Evolutionary conservation across 2,113 vertebrate genomes (phyloP), one percentile per base, ranked within the genome.

Genomic region (Tautogolabrus adspersus): DNA sequence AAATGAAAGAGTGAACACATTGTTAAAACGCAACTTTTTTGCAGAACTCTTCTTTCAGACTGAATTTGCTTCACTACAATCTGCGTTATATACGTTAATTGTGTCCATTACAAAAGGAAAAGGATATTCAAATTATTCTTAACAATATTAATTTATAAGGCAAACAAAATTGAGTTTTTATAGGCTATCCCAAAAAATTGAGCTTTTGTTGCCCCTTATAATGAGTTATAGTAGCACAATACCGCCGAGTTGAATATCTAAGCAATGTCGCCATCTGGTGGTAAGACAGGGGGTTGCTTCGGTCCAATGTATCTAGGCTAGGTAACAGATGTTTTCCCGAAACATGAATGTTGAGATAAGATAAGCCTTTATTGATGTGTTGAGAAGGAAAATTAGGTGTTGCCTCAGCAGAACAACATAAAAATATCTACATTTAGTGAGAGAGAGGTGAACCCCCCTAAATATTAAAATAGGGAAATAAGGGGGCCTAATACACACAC

Each of bases 261-360:
- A 19, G 1, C 6, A 66, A 74, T 69, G 26, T 55, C 26, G 58
- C 78, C 75, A 63, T 44, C 89, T 91, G 59, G 46, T 90, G 89
- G 83, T 54, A 0, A 30, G 1, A 59, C 23, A n/a, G 5, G 18
- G 18, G 3, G 66, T 30, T 47, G 30, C 3, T 2, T 22, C 12
- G 6, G 4, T 34, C 6, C 30, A 34, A 34, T 6, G 6, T 60
- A 2, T n/a, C n/a, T 10, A n/a, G 8, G 49, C 10, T 9, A 52
- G 1, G 6, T 26, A 26, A 11, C 47, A n/a, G 49, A 3, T n/a
- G 47, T 19, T 18, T 19, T 10, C 8, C 8, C 9, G 16, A 18
- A 19, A 18, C 47, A 19, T 19, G 18, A 49, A 19, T 6, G 47
- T 18, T 49, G 18, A 19, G 16, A 10, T 52, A 52, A 52, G 3